Evolutionary conservation across 2,888 invertebrate species (phyloP).

Genomic region (Uropetala carovei): DNA sequence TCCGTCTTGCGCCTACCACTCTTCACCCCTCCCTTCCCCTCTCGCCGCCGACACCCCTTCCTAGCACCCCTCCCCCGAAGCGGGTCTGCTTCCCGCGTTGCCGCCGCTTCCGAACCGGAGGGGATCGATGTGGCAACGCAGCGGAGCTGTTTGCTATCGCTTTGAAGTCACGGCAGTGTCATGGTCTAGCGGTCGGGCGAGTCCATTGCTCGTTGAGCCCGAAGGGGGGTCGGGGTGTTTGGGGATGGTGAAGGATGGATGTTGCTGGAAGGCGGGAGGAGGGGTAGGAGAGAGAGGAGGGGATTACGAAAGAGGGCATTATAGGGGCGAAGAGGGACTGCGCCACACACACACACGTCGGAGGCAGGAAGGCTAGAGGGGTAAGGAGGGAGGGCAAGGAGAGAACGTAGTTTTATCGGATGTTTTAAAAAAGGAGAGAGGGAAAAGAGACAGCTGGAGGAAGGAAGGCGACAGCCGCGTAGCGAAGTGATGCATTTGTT

Average conservation of each 20-base stretch:
- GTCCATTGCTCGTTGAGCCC: constrained; percentile 35
- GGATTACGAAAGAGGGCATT: background rate
- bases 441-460: background rate
- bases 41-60: background rate
- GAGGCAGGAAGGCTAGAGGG: too few relatives aligned
- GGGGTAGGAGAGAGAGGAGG: background rate
- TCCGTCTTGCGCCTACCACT: too few relatives aligned
- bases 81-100: background rate
- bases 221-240: background rate
- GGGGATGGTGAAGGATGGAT: background rate
- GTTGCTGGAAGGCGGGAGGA: background rate
- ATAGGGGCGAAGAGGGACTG: too few relatives aligned
- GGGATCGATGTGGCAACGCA: constrained; percentile 38
- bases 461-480: constrained; percentile 1
- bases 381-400: too few relatives aligned
- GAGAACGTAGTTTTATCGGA: too few relatives aligned
- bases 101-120: constrained; percentile 33
- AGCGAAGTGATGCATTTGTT: constrained; percentile 26
- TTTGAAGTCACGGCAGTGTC: constrained; percentile 62
- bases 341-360: too few relatives aligned
- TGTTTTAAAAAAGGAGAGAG: background rate
- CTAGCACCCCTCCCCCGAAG: too few relatives aligned
- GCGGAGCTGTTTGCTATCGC: constrained; percentile 34
- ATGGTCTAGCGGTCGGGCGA: constrained; percentile 61
- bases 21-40: background rate